phyloP scores from a whole-genome alignment of 2,888 invertebrate genomes.

The Muschampia plurimacula region DNA sequence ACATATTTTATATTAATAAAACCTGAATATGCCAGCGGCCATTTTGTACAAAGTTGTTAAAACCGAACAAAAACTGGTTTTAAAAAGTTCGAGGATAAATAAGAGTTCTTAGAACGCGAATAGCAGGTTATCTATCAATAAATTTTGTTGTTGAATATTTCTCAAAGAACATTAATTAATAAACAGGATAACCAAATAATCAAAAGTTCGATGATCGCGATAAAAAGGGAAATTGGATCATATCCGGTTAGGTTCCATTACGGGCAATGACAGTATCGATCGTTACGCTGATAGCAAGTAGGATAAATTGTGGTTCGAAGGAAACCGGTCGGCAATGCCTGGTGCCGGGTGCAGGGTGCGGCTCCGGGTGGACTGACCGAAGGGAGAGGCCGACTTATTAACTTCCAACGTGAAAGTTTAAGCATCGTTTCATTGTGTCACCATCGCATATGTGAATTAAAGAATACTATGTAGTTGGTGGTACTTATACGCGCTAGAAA shows the following conservation, averaged over 20 bases:
- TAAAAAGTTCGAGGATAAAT: constrained; percentile 28
- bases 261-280: constrained; percentile 18
- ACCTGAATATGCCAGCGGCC: constrained; percentile 31
- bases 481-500: no score
- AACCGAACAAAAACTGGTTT: constrained; percentile 33
- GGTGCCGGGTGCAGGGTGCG: constrained; percentile 43
- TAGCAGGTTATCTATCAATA: constrained; percentile 26
- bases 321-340: constrained; percentile 12
- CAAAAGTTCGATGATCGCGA: constrained; percentile 10
- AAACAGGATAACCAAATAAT: neutral
- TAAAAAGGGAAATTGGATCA: constrained; percentile 21
- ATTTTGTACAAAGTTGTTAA: constrained; percentile 32
- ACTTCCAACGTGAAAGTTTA: constrained; percentile 50
- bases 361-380: constrained; percentile 26
- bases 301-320: constrained; percentile 32
- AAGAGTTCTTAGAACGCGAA: constrained; percentile 15
- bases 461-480: no score
- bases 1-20: constrained; percentile 39
- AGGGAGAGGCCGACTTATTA: constrained; percentile 50
- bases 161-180: neutral
- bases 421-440: constrained; percentile 37
- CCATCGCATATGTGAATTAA: neutral
- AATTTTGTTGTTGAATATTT: neutral
- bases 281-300: constrained; percentile 8
- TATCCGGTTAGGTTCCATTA: constrained; percentile 23